These are phyloP conservation scores for Cavia porcellus DNA, from an alignment of 2,113 vertebrate species.

Conservation along the genomic window DNA sequence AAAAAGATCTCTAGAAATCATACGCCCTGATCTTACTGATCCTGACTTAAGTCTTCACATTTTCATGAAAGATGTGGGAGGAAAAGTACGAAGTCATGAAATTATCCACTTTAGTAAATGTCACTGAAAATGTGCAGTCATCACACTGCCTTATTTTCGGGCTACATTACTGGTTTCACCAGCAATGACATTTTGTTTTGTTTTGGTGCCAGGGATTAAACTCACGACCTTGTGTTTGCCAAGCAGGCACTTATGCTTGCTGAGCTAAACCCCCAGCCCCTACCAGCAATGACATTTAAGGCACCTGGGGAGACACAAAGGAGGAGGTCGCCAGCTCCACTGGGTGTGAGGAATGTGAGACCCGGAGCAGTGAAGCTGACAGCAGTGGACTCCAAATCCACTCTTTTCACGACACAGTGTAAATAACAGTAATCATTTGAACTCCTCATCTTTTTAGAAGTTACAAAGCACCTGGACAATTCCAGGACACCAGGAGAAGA, in stretches of 20 bases:
- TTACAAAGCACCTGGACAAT: neutral
- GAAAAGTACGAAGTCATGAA: slow-evolving; percentile 10
- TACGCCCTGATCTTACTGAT: neutral
- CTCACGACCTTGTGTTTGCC: too few species aligned
- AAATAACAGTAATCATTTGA: neutral
- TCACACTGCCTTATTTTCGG: slow-evolving; percentile 14
- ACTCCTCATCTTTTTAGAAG: neutral
- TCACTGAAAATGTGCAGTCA: neutral
- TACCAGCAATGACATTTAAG: neutral
- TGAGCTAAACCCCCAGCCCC: too few species aligned
- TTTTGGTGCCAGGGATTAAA: too few species aligned
- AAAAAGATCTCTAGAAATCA: slow-evolving; percentile 29
- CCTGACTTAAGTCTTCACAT: neutral
- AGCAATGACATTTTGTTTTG: neutral
- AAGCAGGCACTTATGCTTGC: too few species aligned
- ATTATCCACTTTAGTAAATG: neutral
- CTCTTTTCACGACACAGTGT: neutral
- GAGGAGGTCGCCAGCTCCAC: neutral
- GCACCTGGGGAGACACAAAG: neutral
- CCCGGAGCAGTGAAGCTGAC: neutral
- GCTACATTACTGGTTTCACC: neutral
- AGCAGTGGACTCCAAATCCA: neutral
- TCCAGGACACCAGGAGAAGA: neutral
- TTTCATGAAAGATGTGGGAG: slow-evolving; percentile 26
- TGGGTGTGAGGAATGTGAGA: neutral